These are phyloP conservation scores for Uria lomvia DNA, from an alignment of 2,113 vertebrate species.

Conservation along the genomic window DNA sequence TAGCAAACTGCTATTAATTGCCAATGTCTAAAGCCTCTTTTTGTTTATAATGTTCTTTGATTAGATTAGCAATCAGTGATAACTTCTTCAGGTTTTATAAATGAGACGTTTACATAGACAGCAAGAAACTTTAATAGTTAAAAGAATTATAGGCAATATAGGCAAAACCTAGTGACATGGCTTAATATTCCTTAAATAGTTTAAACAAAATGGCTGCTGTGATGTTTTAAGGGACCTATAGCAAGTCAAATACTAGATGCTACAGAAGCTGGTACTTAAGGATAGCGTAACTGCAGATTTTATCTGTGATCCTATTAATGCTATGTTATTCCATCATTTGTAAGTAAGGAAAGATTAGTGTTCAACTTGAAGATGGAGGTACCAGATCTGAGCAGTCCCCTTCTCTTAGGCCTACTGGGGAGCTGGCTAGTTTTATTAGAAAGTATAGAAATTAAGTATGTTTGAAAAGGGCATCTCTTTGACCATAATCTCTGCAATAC, in stretches of 20 bases:
- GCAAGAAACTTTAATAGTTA: background rate
- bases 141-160: background rate
- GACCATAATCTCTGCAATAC: background rate
- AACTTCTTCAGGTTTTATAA: background rate
- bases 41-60: background rate
- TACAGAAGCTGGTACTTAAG: background rate
- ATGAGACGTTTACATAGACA: background rate
- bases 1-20: background rate
- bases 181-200: background rate
- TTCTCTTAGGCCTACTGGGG: background rate
- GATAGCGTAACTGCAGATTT: background rate
- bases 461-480: background rate
- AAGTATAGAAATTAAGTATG: background rate
- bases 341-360: background rate
- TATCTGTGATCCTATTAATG: background rate
- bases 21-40: background rate
- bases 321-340: background rate
- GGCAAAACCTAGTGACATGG: background rate
- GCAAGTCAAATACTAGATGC: background rate
- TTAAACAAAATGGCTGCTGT: background rate
- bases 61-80: background rate
- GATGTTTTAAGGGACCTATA: background rate
- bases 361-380: background rate
- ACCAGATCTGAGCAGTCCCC: background rate
- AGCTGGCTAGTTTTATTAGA: background rate